phyloP scores from a whole-genome alignment of 2,113 vertebrate genomes.

The Crocuta crocuta region DNA sequence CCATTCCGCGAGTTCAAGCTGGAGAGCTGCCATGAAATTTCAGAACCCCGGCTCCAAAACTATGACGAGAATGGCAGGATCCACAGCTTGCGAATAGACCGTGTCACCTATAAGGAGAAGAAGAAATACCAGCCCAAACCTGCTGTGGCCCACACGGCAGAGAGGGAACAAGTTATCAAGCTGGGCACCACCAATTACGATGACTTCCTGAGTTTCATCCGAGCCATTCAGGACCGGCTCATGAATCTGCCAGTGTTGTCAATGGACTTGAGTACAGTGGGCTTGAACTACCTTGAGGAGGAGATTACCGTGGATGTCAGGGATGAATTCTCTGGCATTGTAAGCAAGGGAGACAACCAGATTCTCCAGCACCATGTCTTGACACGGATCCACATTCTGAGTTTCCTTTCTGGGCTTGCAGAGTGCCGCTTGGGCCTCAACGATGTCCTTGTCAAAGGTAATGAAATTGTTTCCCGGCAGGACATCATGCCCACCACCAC shows the following conservation, averaged over 20 bases:
- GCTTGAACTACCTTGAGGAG: conserved; percentile 91
- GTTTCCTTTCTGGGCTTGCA: conserved; percentile 91
- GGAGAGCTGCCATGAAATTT: conserved; percentile 90
- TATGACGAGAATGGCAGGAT: conserved; percentile 93
- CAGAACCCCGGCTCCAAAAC: conserved; percentile 92
- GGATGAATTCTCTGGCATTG: conserved; percentile 91
- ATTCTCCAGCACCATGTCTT: conserved; percentile 90
- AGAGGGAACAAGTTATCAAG: conserved; percentile 92
- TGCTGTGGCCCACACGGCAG: conserved; percentile 88
- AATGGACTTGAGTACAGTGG: conserved; percentile 87
- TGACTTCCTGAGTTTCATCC: conserved; percentile 92
- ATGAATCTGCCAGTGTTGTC: conserved; percentile 86
- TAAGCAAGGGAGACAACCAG: conserved; percentile 88
- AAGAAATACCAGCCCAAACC: conserved; percentile 93
- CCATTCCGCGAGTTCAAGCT: conserved; percentile 92
- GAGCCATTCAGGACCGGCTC: conserved; percentile 88
- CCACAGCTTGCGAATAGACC: conserved; percentile 92
- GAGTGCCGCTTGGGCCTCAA: conserved; percentile 93
- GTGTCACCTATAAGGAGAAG: conserved; percentile 92
- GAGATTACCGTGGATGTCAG: conserved; percentile 92
- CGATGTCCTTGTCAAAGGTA: conserved; percentile 92
- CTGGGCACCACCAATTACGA: conserved; percentile 91
- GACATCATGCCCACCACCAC: conserved; percentile 95
- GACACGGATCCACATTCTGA: conserved; percentile 90
- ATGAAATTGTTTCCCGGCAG: conserved; percentile 92